phyloP scores from a whole-genome alignment of 1,140 invertebrate species.

The Gonioctena quinquepunctata region DNA sequence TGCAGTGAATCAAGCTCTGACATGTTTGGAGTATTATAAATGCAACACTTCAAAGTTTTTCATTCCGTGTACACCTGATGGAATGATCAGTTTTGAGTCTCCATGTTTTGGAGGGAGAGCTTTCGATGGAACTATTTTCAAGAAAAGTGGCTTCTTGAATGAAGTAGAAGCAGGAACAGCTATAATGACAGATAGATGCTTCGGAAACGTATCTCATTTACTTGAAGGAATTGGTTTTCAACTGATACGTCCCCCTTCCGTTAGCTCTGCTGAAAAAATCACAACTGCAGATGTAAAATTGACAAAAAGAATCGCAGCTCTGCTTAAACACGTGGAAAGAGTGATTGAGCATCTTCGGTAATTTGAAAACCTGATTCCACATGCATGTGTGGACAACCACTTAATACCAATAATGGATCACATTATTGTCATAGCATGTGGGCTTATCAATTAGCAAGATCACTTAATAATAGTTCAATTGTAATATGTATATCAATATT shows the following conservation, averaged over 20 bases:
- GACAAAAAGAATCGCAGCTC: constrained; percentile 51
- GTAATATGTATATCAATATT: too few relatives aligned
- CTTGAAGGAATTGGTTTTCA: constrained; percentile 35
- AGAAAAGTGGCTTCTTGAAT: constrained; percentile 47
- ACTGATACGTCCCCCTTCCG: constrained; percentile 44
- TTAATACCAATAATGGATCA: constrained; percentile 27
- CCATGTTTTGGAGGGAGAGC: constrained; percentile 46
- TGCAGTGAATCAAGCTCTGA: constrained; percentile 34
- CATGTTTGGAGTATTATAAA: constrained; percentile 51
- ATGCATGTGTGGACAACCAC: constrained; percentile 36
- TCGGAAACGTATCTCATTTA: constrained; percentile 49
- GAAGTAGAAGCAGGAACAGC: constrained; percentile 26
- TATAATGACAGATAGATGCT: constrained; percentile 53
- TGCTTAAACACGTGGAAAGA: constrained; percentile 55
- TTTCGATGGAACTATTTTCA: constrained; percentile 41
- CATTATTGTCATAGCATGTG: constrained; percentile 28
- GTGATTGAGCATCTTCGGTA: constrained; percentile 52
- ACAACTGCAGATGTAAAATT: constrained; percentile 41
- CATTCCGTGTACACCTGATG: constrained; percentile 50
- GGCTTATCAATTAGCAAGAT: constrained; percentile 40
- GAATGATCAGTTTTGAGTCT: constrained; percentile 52
- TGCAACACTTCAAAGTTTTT: constrained; percentile 55
- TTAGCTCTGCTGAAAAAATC: constrained; percentile 19
- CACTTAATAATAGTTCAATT: too few relatives aligned
- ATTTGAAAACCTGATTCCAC: constrained; percentile 48